These are phyloP conservation scores for Spea hammondii DNA, from an alignment of 2,797 vertebrate genomes.

Conservation along the genomic window DNA sequence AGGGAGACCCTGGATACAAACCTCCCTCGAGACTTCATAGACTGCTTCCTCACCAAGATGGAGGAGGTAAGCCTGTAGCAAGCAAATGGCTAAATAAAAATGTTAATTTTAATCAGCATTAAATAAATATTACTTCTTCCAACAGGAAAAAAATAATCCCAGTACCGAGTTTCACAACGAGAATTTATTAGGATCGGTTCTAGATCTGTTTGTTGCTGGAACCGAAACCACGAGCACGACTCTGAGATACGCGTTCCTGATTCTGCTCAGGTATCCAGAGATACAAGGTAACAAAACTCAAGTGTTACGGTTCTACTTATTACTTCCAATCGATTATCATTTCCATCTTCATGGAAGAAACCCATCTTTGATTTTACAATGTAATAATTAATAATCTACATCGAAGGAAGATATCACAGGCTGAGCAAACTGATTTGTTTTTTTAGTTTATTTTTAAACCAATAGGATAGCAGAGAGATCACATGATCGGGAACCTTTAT, in stretches of 20 bases:
- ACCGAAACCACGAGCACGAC: slow-evolving; percentile 50
- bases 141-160: slow-evolving; percentile 21
- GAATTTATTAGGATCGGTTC: slow-evolving; percentile 39
- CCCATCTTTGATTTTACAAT: too few species aligned
- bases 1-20: slow-evolving; percentile 4
- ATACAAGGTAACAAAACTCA: slow-evolving; percentile 9
- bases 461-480: too few species aligned
- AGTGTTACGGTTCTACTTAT: too few species aligned
- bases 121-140: neutral
- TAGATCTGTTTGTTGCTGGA: slow-evolving; percentile 53
- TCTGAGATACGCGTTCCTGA: slow-evolving; percentile 49
- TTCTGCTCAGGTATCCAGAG: slow-evolving; percentile 53
- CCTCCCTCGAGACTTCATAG: slow-evolving; percentile 24
- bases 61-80: neutral
- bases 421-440: too few species aligned
- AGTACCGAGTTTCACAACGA: slow-evolving; percentile 52
- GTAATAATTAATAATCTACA: too few species aligned
- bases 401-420: too few species aligned
- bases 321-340: too few species aligned
- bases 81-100: neutral
- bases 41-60: slow-evolving; percentile 24
- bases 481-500: too few species aligned
- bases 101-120: neutral
- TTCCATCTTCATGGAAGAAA: too few species aligned
- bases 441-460: too few species aligned